Evolutionary conservation across 2,888 invertebrate genomes (phyloP).

Genomic region (Microctonus hyperodae): DNA sequence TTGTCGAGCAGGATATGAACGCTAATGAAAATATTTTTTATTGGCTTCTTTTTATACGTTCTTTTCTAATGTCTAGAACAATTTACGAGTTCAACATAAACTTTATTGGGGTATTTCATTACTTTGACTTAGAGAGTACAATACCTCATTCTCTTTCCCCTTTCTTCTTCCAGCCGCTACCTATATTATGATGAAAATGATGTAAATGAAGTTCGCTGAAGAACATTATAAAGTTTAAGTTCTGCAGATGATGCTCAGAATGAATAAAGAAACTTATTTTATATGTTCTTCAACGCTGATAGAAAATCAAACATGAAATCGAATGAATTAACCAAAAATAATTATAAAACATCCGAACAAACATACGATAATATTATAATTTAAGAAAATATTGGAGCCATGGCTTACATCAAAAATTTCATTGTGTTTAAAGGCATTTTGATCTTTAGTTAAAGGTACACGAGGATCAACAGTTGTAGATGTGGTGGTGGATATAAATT

Average conservation of each 20-base stretch:
- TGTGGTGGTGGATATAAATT: constrained; percentile 45
- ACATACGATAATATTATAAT: background rate
- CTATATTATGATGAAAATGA: constrained; percentile 13
- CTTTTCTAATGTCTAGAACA: background rate
- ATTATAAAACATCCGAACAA: background rate
- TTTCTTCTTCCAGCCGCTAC: background rate
- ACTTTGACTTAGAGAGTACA: constrained; percentile 5
- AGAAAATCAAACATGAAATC: constrained; percentile 7
- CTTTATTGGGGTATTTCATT: constrained; percentile 6
- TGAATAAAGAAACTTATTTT: background rate
- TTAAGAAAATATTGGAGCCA: constrained; percentile 22
- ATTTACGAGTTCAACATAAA: constrained; percentile 5
- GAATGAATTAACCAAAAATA: background rate
- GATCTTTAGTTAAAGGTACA: constrained; percentile 51
- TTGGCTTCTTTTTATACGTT: constrained; percentile 3
- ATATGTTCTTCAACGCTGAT: background rate
- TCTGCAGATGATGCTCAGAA: background rate
- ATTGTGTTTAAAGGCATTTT: constrained; percentile 53
- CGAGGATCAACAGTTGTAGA: constrained; percentile 48
- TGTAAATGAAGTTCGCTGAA: constrained; percentile 22
- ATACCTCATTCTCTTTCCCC: background rate
- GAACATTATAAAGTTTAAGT: constrained; percentile 25
- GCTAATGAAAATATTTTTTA: constrained; percentile 6
- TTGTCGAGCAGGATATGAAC: constrained; percentile 14
- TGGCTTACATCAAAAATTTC: constrained; percentile 45